Evolutionary conservation across 2,888 invertebrate genomes (phyloP).

Genomic region (Coecobrya sp.): DNA sequence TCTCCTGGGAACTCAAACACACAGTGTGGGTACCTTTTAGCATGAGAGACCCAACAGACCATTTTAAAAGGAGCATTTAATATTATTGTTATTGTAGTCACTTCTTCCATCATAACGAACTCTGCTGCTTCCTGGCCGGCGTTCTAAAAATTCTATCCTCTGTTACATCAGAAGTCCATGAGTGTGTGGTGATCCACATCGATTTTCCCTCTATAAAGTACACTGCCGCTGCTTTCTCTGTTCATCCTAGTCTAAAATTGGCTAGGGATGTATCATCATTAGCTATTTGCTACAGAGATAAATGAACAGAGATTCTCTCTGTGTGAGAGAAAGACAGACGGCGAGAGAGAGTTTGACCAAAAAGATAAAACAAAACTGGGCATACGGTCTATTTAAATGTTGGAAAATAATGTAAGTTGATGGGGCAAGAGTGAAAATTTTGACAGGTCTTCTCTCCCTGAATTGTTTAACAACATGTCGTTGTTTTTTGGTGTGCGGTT

Average conservation of each 20-base stretch:
- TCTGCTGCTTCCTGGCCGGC: background rate
- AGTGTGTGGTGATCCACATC: background rate
- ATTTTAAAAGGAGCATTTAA: slow-evolving; percentile 66
- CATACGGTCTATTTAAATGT: background rate
- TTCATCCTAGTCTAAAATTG: background rate
- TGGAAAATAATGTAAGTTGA: slow-evolving; percentile 5
- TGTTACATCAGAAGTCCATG: background rate
- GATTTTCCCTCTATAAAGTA: background rate
- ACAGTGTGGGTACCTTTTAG: background rate
- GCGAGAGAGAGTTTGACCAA: background rate
- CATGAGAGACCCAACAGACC: slow-evolving; percentile 9
- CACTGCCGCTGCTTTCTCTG: background rate
- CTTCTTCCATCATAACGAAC: background rate
- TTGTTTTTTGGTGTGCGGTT: slow-evolving; percentile 4
- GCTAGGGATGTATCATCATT: slow-evolving; percentile 23
- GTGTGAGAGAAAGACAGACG: no score
- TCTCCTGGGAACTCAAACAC: background rate
- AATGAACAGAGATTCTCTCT: background rate
- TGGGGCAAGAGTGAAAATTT: slow-evolving; percentile 32
- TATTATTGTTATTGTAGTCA: slow-evolving; percentile 74
- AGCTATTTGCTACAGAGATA: slow-evolving; percentile 24
- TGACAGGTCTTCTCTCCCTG: slow-evolving; percentile 62
- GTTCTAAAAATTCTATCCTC: background rate
- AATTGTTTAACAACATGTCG: slow-evolving; percentile 67
- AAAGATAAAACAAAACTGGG: background rate